Conservation (phyloP, 2,797 vertebrate genomes). For the Austrolebias charrua region DNA sequence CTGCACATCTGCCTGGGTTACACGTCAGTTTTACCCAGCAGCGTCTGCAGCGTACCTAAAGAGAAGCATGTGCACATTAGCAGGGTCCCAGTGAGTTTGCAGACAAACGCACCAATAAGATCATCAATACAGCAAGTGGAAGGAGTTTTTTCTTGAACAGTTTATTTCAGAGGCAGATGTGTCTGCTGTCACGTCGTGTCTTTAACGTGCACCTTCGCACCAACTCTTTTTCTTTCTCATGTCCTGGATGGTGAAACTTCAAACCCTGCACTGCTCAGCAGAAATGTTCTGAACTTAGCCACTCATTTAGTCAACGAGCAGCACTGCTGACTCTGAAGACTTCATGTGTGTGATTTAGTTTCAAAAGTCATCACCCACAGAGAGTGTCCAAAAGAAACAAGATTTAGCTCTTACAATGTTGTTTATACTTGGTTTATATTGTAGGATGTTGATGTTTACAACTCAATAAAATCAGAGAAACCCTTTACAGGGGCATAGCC, state of each 20-base stretch:
- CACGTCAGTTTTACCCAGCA: no score
- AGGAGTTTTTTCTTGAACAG: not conserved
- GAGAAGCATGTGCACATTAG: no score
- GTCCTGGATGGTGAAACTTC: not conserved
- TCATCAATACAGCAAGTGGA: not conserved
- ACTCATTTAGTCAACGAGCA: not conserved
- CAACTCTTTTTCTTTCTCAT: not conserved
- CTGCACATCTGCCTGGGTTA: no score
- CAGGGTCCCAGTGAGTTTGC: no score
- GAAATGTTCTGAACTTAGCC: slow-evolving; percentile 11
- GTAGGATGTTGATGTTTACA: slow-evolving; percentile 9
- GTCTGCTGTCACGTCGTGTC: not conserved
- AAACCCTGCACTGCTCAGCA: not conserved
- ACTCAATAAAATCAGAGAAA: not conserved
- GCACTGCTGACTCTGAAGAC: not conserved
- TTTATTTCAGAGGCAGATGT: not conserved
- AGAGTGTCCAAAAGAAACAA: not conserved
- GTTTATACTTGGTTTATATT: slow-evolving; percentile 5
- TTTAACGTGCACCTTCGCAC: not conserved
- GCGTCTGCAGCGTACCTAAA: no score
- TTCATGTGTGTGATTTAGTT: not conserved
- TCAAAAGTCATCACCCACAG: no score
- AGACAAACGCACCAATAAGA: no score
- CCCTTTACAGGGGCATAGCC: no score
- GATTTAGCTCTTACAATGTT: slow-evolving; percentile 52